Evolutionary conservation across 2,888 invertebrate species (phyloP).

Genomic region (Biston betularia): DNA sequence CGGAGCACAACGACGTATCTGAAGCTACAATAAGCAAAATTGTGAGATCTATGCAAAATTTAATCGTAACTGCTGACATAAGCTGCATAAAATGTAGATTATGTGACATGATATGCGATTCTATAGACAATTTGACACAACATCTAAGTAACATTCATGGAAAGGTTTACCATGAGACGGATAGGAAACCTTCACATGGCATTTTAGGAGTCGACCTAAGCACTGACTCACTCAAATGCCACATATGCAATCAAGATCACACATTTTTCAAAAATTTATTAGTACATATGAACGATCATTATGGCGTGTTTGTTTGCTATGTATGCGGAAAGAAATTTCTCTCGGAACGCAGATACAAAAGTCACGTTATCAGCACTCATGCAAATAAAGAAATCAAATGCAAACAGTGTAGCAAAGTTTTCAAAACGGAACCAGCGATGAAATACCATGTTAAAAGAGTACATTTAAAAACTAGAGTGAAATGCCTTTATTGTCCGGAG

Average conservation of each 20-base stretch:
- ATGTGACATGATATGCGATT: conserved; percentile 39
- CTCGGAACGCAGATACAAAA: conserved; percentile 46
- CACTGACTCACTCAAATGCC: conserved; percentile 45
- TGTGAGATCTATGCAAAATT: conserved; percentile 46
- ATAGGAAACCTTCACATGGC: conserved; percentile 44
- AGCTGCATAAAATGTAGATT: conserved; percentile 48
- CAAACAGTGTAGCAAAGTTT: conserved; percentile 43
- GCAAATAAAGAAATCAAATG: conserved; percentile 38
- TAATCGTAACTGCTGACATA: conserved; percentile 49
- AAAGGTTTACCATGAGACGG: conserved; percentile 36
- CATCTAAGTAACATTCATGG: conserved; percentile 43
- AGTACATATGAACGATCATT: conserved; percentile 66
- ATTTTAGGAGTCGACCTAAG: conserved; percentile 50
- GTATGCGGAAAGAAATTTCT: conserved; percentile 62
- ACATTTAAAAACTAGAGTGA: conserved; percentile 59
- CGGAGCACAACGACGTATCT: conserved; percentile 21
- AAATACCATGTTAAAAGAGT: conserved; percentile 42
- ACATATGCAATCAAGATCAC: conserved; percentile 46
- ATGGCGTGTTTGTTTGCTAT: conserved; percentile 58
- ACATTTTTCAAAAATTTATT: conserved; percentile 50
- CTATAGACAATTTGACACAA: conserved; percentile 43
- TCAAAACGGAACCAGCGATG: conserved; percentile 41
- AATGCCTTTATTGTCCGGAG: conserved; percentile 70
- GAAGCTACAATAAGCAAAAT: conserved; percentile 25
- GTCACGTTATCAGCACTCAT: conserved; percentile 46